phyloP scores from a whole-genome alignment of 2,888 invertebrate species.

The Drosophila ezoana region DNA sequence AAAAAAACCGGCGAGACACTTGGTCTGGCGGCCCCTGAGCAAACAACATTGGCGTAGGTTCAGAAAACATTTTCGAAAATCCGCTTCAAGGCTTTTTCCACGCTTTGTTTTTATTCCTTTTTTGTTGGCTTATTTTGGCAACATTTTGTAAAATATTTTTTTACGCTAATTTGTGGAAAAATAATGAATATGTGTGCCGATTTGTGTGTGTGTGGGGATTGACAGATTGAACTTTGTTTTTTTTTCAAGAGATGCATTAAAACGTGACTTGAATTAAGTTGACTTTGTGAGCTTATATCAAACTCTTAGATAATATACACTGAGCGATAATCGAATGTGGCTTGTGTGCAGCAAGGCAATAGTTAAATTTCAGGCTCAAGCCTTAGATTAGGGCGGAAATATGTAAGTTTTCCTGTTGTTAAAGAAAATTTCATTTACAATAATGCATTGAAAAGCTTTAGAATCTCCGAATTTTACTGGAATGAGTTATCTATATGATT shows the following conservation, averaged over 20 bases:
- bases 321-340: background rate
- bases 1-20: constrained; percentile 45
- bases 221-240: background rate
- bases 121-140: constrained; percentile 21
- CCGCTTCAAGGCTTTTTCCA: constrained; percentile 21
- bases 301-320: background rate
- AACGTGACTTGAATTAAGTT: background rate
- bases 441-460: too few species aligned
- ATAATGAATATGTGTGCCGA: constrained; percentile 31
- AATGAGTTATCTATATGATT: too few species aligned
- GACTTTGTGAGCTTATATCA: background rate
- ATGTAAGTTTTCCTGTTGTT: too few species aligned
- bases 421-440: too few species aligned
- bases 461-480: too few species aligned
- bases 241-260: background rate
- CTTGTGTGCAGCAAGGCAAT: background rate
- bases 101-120: constrained; percentile 31
- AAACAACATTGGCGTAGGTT: constrained; percentile 72
- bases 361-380: too few species aligned
- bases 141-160: constrained; percentile 18
- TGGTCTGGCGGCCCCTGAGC: constrained; percentile 47
- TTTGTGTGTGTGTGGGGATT: background rate
- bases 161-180: constrained; percentile 64
- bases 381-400: too few species aligned
- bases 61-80: constrained; percentile 28